phyloP scores from a whole-genome alignment of 2,797 vertebrate genomes.

The Sebastes taczanowskii region DNA sequence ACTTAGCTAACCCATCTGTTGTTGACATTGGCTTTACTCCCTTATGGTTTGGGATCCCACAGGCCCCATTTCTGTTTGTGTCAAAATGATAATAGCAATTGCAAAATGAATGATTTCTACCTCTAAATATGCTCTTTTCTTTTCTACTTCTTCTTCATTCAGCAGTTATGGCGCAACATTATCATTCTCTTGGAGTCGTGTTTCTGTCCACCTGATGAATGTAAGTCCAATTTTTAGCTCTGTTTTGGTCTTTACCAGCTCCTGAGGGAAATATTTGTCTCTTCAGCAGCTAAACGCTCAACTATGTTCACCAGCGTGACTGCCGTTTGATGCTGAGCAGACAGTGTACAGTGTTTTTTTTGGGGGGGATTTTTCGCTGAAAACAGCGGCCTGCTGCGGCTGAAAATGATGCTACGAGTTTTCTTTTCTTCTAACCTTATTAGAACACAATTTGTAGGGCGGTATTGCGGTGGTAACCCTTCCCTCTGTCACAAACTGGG shows the following conservation, averaged over 20 bases:
- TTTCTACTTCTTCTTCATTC: not conserved
- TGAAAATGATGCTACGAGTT: not conserved
- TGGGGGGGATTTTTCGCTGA: too few relatives aligned
- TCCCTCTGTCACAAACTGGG: not conserved
- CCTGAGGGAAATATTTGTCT: too few relatives aligned
- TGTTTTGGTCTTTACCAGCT: too few relatives aligned
- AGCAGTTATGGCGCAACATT: too few relatives aligned
- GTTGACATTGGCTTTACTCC: not conserved
- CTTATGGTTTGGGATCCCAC: not conserved
- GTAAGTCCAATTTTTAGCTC: too few relatives aligned
- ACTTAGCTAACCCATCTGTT: not conserved
- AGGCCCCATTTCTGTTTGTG: not conserved
- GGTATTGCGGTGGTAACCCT: not conserved
- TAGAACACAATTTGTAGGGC: not conserved
- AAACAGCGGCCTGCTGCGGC: too few relatives aligned
- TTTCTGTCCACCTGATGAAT: too few relatives aligned
- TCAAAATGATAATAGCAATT: not conserved
- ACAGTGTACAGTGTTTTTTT: too few relatives aligned
- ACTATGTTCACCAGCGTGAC: too few relatives aligned
- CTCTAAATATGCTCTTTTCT: not conserved
- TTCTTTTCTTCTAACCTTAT: not conserved
- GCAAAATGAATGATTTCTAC: not conserved
- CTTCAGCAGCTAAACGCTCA: too few relatives aligned
- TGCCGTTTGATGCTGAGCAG: too few relatives aligned
- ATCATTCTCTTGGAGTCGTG: too few relatives aligned